Evolutionary conservation across 2,888 invertebrate genomes (phyloP).

Genomic region (Pachliopta kotzebuea): DNA sequence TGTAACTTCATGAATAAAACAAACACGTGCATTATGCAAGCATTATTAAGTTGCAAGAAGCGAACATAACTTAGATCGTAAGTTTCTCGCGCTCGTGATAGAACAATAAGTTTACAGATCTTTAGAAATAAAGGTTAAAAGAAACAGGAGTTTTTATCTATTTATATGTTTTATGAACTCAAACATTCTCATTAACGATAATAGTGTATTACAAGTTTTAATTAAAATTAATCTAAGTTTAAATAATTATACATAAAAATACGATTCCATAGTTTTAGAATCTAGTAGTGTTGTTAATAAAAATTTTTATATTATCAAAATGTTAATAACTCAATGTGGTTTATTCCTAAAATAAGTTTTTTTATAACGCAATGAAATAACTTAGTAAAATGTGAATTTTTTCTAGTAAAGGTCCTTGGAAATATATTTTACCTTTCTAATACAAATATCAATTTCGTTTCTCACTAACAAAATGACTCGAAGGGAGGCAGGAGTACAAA

Average conservation of each 20-base stretch:
- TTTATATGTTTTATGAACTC: neutral
- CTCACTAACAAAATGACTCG: slow-evolving; percentile 32
- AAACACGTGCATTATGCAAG: slow-evolving; percentile 22
- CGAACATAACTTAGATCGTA: slow-evolving; percentile 1
- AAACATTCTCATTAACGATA: neutral
- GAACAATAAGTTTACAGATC: slow-evolving; percentile 20
- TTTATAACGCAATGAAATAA: neutral
- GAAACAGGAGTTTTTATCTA: slow-evolving; percentile 15
- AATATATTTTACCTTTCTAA: slow-evolving; percentile 50
- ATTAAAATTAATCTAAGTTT: too few relatives aligned
- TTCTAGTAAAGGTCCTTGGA: neutral
- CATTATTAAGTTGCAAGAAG: slow-evolving; percentile 13
- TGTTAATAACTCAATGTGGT: neutral
- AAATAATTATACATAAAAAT: too few relatives aligned
- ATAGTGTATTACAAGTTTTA: too few relatives aligned
- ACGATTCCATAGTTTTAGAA: too few relatives aligned
- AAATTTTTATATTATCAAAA: neutral
- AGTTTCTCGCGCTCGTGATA: slow-evolving; percentile 8
- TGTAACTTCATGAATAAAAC: slow-evolving; percentile 4
- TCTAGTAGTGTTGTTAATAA: too few relatives aligned
- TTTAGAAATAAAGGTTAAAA: slow-evolving; percentile 20
- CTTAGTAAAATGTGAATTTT: neutral
- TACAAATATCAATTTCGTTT: slow-evolving; percentile 48
- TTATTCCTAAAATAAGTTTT: neutral
- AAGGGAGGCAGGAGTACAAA: slow-evolving; percentile 45